phyloP scores from a whole-genome alignment of 2,797 vertebrate genomes.

The Scolopax bukidnonensis region DNA sequence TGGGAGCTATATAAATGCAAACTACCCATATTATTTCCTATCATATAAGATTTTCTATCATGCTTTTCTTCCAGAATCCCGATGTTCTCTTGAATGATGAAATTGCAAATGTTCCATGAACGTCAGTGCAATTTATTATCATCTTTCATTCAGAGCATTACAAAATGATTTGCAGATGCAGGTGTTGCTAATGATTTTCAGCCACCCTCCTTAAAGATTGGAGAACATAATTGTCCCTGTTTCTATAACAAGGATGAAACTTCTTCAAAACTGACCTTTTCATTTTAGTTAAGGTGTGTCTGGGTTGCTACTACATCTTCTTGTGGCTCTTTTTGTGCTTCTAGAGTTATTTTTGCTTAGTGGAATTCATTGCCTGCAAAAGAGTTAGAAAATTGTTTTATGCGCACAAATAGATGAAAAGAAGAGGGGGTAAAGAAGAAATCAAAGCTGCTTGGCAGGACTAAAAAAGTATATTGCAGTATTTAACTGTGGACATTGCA shows the following conservation, averaged over 20 bases:
- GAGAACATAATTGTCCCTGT: constrained; percentile 24
- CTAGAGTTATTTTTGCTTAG: background rate
- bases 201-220: constrained; percentile 5
- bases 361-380: background rate
- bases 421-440: background rate
- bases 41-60: constrained; percentile 22
- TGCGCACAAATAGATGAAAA: background rate
- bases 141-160: constrained; percentile 60
- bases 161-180: constrained; percentile 67
- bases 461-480: background rate
- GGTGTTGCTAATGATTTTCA: constrained; percentile 68
- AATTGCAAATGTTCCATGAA: constrained; percentile 66
- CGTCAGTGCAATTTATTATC: constrained; percentile 67
- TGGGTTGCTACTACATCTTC: background rate
- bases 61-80: constrained; percentile 41
- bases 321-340: background rate
- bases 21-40: constrained; percentile 55
- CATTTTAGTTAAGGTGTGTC: background rate
- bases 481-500: background rate
- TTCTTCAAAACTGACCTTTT: background rate
- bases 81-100: constrained; percentile 60
- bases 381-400: background rate
- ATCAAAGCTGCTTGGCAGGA: background rate
- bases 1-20: constrained; percentile 65
- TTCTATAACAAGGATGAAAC: constrained; percentile 43